Conservation (phyloP, 2,888 invertebrate species). For the Phortica okadai region DNA sequence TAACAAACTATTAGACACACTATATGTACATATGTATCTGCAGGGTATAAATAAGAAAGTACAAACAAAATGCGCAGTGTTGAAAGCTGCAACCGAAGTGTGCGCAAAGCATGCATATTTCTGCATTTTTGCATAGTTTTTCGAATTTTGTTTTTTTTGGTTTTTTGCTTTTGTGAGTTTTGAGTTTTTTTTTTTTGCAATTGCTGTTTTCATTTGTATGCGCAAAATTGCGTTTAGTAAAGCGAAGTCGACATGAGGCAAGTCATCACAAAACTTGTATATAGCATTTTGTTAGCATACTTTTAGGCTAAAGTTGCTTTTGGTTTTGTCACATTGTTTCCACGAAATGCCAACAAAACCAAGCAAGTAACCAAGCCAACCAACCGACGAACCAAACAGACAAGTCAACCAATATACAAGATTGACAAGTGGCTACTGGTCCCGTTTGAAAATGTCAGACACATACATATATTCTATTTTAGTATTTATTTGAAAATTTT, state of each 20-base stretch:
- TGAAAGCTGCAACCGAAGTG: conserved; percentile 48
- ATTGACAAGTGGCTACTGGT: conserved; percentile 68
- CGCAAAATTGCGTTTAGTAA: background rate
- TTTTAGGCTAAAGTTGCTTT: conserved; percentile 61
- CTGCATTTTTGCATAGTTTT: conserved; percentile 63
- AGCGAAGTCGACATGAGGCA: background rate
- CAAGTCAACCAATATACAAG: conserved; percentile 65
- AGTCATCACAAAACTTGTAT: background rate
- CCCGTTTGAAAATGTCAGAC: conserved; percentile 68
- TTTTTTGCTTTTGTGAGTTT: conserved; percentile 23
- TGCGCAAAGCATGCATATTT: conserved; percentile 64
- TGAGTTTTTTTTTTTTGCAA: background rate
- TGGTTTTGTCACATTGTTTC: conserved; percentile 35
- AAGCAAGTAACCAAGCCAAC: conserved; percentile 16
- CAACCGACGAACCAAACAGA: conserved; percentile 55
- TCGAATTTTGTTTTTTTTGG: conserved; percentile 39
- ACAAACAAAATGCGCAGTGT: conserved; percentile 42
- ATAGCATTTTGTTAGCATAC: conserved; percentile 67
- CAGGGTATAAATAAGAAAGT: background rate
- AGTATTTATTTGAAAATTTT: conserved; percentile 54
- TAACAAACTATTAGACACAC: no score
- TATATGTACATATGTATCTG: background rate
- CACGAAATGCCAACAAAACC: conserved; percentile 51
- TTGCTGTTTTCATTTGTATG: background rate
- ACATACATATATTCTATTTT: conserved; percentile 41